phyloP scores from a whole-genome alignment of 2,888 invertebrate genomes.

The Agrotis puta region DNA sequence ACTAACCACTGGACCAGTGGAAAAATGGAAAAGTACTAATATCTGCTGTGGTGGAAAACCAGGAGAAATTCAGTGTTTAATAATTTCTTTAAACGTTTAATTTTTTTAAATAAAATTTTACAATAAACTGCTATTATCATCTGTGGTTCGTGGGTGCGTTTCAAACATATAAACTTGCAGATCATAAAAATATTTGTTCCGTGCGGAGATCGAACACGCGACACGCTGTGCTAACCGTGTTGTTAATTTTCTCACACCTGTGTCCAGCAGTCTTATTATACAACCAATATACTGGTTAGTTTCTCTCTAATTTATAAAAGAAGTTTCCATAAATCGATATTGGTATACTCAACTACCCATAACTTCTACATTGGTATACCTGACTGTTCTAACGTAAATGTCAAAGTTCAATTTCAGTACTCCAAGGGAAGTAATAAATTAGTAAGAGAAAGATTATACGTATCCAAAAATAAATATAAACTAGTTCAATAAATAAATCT shows the following conservation, averaged over 20 bases:
- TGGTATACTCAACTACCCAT: conserved; percentile 18
- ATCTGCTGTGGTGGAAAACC: too few species aligned
- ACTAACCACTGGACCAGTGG: too few species aligned
- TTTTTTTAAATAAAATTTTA: too few species aligned
- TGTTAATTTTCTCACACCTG: neutral
- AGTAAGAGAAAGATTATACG: neutral
- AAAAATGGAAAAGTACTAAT: too few species aligned
- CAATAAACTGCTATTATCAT: too few species aligned
- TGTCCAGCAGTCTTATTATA: neutral
- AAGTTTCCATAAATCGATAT: conserved; percentile 12
- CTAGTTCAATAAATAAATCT: conserved; percentile 8
- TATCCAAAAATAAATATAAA: conserved; percentile 22
- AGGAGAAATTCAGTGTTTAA: too few species aligned
- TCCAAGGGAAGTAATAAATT: neutral
- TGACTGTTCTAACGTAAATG: conserved; percentile 6
- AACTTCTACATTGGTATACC: neutral
- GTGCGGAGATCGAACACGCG: too few species aligned
- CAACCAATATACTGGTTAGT: neutral
- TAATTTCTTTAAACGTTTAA: too few species aligned
- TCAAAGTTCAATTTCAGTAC: conserved; percentile 16
- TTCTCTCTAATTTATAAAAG: neutral
- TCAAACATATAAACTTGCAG: too few species aligned
- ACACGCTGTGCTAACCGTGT: too few species aligned
- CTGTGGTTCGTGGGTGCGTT: too few species aligned
- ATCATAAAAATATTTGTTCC: too few species aligned